phyloP scores from a whole-genome alignment of 1,140 invertebrate genomes.

The Stenopsyche tienmushanensis region DNA sequence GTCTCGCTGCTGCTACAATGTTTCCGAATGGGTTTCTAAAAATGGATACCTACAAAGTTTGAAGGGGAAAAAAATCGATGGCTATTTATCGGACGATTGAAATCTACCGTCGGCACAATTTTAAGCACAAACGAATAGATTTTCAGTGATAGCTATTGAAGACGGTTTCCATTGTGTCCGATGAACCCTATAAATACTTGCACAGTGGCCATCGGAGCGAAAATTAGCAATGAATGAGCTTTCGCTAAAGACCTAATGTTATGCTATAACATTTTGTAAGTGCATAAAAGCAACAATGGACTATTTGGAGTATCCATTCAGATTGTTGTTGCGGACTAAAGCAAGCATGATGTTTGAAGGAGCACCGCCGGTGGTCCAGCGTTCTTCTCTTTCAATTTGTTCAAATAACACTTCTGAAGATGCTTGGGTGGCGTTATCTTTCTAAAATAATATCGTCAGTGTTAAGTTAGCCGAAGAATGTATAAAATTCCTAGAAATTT shows the following conservation, averaged over 20 bases:
- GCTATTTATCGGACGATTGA: conserved; percentile 4
- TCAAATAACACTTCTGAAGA: background rate
- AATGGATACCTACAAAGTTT: no score
- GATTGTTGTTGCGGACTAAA: conserved; percentile 40
- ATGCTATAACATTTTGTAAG: conserved; percentile 28
- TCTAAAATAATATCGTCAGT: no score
- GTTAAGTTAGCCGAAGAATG: background rate
- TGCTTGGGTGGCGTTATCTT: no score
- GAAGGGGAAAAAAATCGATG: background rate
- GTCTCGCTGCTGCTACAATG: background rate
- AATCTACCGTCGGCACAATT: background rate
- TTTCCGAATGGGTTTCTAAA: no score
- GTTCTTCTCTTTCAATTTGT: background rate
- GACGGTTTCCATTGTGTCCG: conserved; percentile 4
- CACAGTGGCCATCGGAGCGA: conserved; percentile 14
- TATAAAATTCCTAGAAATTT: background rate
- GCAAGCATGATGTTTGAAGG: conserved; percentile 36
- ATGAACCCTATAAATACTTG: conserved; percentile 33
- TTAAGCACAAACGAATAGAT: background rate
- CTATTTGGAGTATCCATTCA: conserved; percentile 33
- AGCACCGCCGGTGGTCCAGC: conserved; percentile 31
- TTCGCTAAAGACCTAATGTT: conserved; percentile 23
- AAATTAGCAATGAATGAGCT: conserved; percentile 19
- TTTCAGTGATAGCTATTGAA: background rate
- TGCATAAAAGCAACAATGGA: conserved; percentile 12